Conservation (phyloP, 2,888 invertebrate genomes). For the Pyrrhia umbra region DNA sequence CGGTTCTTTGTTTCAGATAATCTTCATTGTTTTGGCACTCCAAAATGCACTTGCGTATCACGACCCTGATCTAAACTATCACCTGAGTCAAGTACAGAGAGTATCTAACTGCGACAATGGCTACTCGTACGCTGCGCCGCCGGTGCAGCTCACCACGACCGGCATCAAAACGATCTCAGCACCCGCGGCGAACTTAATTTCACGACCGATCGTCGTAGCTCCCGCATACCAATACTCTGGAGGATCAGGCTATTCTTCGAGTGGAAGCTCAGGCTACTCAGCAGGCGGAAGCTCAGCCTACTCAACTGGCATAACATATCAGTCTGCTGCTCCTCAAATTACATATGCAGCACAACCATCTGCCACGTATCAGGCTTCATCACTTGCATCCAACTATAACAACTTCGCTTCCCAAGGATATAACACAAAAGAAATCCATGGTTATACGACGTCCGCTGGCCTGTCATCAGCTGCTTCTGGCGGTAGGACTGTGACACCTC, state of each 20-base stretch:
- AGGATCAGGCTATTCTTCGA: constrained; percentile 50
- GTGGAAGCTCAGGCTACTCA: constrained; percentile 61
- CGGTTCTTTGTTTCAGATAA: constrained; percentile 76
- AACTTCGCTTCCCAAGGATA: constrained; percentile 63
- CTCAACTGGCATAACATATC: constrained; percentile 71
- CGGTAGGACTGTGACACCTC: constrained; percentile 80
- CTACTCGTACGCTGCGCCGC: constrained; percentile 89
- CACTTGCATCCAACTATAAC: constrained; percentile 70
- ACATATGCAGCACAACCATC: constrained; percentile 78
- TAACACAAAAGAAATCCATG: constrained; percentile 83
- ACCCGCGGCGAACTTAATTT: constrained; percentile 56
- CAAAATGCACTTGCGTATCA: constrained; percentile 81
- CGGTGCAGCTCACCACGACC: constrained; percentile 86
- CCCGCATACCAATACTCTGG: constrained; percentile 60
- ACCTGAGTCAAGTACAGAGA: constrained; percentile 82
- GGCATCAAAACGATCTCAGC: constrained; percentile 73
- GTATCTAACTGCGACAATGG: constrained; percentile 81
- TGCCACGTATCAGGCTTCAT: constrained; percentile 67
- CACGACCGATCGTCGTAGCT: constrained; percentile 61
- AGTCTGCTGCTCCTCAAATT: constrained; percentile 74
- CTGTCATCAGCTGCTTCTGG: constrained; percentile 80
- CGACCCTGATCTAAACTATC: constrained; percentile 87
- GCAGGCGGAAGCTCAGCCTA: constrained; percentile 59
- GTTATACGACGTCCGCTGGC: constrained; percentile 89
- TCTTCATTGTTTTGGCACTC: constrained; percentile 71